phyloP scores from a whole-genome alignment of 2,113 vertebrate genomes.

The Setophaga kirtlandii region DNA sequence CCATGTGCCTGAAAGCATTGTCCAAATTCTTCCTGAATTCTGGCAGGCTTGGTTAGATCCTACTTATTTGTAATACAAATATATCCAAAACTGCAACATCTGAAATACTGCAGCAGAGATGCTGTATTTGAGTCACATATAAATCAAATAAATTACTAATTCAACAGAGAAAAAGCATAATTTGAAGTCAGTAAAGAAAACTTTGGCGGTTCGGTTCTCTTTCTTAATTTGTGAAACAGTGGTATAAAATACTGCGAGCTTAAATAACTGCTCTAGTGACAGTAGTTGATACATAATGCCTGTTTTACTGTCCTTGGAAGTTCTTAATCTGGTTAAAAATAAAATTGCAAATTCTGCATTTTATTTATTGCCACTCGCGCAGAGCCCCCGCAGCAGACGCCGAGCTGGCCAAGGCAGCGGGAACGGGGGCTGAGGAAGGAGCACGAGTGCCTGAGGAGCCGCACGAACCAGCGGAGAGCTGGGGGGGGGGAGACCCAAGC shows the following conservation, averaged over 20 bases:
- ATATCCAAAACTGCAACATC: background rate
- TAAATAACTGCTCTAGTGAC: fast-evolving
- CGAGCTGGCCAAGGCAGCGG: background rate
- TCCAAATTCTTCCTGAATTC: background rate
- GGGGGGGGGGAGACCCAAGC: background rate
- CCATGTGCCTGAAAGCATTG: background rate
- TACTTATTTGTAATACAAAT: background rate
- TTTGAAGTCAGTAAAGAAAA: background rate
- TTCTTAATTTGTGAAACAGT: background rate
- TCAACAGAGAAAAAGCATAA: background rate
- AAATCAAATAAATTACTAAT: too few species aligned
- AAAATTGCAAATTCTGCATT: fast-evolving
- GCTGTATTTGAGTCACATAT: fast-evolving
- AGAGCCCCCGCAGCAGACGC: background rate
- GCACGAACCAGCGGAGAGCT: fast-evolving
- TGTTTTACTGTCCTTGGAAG: fast-evolving
- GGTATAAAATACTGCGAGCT: fast-evolving
- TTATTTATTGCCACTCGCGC: fast-evolving
- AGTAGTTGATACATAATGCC: fast-evolving
- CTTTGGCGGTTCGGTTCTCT: fast-evolving
- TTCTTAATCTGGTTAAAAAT: fast-evolving
- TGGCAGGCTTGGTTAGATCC: background rate
- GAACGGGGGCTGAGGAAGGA: background rate
- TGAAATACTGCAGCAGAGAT: background rate
- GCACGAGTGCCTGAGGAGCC: background rate